Conservation (phyloP, 2,797 vertebrate species). For the Pelochelys cantorii region DNA sequence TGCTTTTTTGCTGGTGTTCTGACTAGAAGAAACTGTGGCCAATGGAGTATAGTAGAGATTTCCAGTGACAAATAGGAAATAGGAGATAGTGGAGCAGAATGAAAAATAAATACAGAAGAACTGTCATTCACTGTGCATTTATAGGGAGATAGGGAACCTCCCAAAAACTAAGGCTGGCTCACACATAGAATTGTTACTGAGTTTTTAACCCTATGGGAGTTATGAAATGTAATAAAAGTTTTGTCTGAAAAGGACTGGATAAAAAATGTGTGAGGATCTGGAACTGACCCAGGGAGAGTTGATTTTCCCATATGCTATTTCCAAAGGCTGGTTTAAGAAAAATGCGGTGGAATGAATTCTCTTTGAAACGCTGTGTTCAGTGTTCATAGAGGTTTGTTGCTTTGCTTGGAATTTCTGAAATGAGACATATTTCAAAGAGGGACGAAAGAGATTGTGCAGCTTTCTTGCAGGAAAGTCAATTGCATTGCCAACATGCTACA, state of each 20-base stretch:
- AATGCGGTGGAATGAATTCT: background rate
- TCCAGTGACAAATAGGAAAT: background rate
- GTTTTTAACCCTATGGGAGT: background rate
- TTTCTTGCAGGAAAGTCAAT: slow-evolving; percentile 62
- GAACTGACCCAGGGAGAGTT: slow-evolving; percentile 25
- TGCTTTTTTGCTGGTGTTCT: background rate
- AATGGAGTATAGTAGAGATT: background rate
- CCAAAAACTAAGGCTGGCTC: background rate
- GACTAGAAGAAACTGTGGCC: background rate
- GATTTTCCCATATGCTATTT: background rate
- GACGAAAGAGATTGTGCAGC: slow-evolving; percentile 57
- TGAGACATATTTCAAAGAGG: slow-evolving; percentile 42
- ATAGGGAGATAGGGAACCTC: background rate
- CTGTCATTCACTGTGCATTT: background rate
- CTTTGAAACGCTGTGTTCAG: slow-evolving; percentile 49
- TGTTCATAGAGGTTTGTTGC: slow-evolving; percentile 40
- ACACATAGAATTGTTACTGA: background rate
- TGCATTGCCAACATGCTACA: slow-evolving; percentile 59
- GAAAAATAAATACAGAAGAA: background rate
- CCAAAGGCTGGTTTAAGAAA: slow-evolving; percentile 38
- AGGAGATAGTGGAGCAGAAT: background rate
- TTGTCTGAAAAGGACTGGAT: background rate
- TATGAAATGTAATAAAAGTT: background rate
- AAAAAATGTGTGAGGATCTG: slow-evolving; percentile 40
- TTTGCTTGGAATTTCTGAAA: slow-evolving; percentile 48